Evolutionary conservation across 2,797 vertebrate genomes (phyloP), one percentile per base, ranked within the genome.

Genomic region (Chelonia mydas): DNA sequence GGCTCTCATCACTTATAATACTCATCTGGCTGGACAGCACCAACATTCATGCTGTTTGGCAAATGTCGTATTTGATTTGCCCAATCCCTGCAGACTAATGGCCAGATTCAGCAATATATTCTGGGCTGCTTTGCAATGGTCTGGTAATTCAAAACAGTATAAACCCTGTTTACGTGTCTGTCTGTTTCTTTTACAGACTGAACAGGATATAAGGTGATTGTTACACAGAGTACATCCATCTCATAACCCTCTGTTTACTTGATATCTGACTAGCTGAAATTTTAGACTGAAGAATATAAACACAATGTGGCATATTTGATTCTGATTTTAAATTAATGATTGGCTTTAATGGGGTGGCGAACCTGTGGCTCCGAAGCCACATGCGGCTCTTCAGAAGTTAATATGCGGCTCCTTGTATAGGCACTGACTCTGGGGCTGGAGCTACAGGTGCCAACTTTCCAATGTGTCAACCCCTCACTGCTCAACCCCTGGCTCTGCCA

Each of bases 151-250:
- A 47, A 72, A 77, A 27, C 27, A 49, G 41, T 15, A 28, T 77
- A 77, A 77, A 77, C 27, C 41, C 25, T 28, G 27, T 16, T 28
- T 28, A 49, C 25, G 25, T 76, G 74, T 81, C 81, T 53, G 77
- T 78, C 91, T 85, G 84, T 94, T 90, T 87, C 76, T 86, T 59
- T 84, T 49, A 78, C 16, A 91, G 90, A 50, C 28, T 45, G 81
- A 54, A 25, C 45, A 7, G 55, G 78, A 55, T 87, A 16, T 72
- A 77, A 81, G 90, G 74, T 61, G 77, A 81, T 90, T 83, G 90
- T 85, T 55, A 45, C 33, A 55, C 79, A 23, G 57, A 96, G 86
- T 47, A 88, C 41, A 47, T 93, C 83, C 47, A 11, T 83, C 90
- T 96, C 94, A 77, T 72, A n/a, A 55, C 54, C 31, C 77, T 90